A percentile compares a stretch with the other conserved stretches of the same genome.
Evolutionary conservation across 2,113 vertebrate species (phyloP).

Genomic region (Pachycephala philippinensis): DNA sequence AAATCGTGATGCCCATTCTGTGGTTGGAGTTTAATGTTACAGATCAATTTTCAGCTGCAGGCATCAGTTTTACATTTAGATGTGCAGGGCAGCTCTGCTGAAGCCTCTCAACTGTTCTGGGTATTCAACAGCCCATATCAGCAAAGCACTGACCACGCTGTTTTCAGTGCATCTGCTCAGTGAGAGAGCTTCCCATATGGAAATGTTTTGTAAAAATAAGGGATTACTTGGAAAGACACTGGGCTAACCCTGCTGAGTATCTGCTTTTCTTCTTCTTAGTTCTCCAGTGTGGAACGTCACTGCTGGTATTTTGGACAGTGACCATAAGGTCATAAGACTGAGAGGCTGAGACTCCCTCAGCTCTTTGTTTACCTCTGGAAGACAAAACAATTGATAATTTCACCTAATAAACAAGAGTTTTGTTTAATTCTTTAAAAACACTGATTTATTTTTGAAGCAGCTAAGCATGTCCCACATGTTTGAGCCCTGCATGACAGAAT

Average conservation of each 20-base stretch:
- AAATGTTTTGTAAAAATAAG: slow-evolving; percentile 54
- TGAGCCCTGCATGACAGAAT: background rate
- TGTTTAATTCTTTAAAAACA: background rate
- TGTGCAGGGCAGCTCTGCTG: background rate
- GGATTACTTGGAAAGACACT: slow-evolving; percentile 43
- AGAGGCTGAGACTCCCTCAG: background rate
- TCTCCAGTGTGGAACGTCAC: background rate
- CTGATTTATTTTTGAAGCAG: background rate
- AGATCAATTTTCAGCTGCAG: slow-evolving; percentile 11
- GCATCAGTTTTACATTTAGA: slow-evolving; percentile 11
- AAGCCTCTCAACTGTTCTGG: background rate
- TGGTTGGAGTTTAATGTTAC: background rate
- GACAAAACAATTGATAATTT: slow-evolving; percentile 24
- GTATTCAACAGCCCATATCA: background rate
- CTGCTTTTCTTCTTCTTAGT: slow-evolving; percentile 56
- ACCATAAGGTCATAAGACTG: slow-evolving; percentile 42
- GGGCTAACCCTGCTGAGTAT: slow-evolving; percentile 53
- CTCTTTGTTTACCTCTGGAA: slow-evolving; percentile 47
- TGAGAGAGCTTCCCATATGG: slow-evolving; percentile 26
- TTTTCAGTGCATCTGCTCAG: slow-evolving; percentile 5
- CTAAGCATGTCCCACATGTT: background rate
- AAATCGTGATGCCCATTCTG: background rate
- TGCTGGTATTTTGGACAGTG: slow-evolving; percentile 55
- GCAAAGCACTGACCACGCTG: background rate
- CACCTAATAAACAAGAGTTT: background rate